Percentiles rank a stretch among this genome's conserved stretches.
Evolutionary conservation across 2,797 vertebrate genomes (phyloP).

Genomic region (Thripadectes ignobilis): DNA sequence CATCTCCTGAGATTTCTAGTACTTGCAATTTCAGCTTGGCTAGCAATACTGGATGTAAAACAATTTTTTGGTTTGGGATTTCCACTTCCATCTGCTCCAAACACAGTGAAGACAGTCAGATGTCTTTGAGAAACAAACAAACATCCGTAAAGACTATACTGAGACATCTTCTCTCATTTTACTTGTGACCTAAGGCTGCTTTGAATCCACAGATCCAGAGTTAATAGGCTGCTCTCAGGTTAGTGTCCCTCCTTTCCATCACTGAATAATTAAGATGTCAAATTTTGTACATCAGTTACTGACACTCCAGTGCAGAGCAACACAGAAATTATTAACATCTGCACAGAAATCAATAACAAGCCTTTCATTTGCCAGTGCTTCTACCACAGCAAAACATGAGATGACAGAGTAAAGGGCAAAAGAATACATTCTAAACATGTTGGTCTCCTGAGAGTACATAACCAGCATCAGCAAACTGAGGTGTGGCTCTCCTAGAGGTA

Average conservation of each 20-base stretch:
- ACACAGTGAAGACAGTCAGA: not conserved
- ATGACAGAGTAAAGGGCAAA: not conserved
- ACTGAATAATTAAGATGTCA: conserved; percentile 55
- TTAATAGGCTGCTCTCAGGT: not conserved
- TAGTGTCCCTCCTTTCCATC: conserved; percentile 10
- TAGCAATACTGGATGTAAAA: not conserved
- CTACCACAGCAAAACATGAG: conserved; percentile 27
- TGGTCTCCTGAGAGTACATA: conserved; percentile 35
- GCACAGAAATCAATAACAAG: conserved; percentile 64
- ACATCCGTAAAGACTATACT: not conserved
- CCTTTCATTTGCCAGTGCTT: conserved; percentile 46
- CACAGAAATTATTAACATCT: conserved; percentile 51
- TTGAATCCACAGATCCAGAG: conserved; percentile 15
- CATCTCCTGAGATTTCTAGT: not conserved
- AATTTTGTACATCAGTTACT: conserved; percentile 11
- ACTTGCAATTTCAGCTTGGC: not conserved
- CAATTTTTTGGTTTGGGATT: not conserved
- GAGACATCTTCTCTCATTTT: not conserved
- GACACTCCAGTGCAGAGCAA: conserved; percentile 1
- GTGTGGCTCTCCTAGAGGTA: not conserved
- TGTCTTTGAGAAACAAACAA: not conserved
- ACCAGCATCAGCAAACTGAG: conserved; percentile 25
- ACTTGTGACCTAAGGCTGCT: not conserved
- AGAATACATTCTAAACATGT: conserved; percentile 21
- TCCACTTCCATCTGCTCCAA: not conserved